phyloP scores from a whole-genome alignment of 2,113 vertebrate species.

The Mobula hypostoma region DNA sequence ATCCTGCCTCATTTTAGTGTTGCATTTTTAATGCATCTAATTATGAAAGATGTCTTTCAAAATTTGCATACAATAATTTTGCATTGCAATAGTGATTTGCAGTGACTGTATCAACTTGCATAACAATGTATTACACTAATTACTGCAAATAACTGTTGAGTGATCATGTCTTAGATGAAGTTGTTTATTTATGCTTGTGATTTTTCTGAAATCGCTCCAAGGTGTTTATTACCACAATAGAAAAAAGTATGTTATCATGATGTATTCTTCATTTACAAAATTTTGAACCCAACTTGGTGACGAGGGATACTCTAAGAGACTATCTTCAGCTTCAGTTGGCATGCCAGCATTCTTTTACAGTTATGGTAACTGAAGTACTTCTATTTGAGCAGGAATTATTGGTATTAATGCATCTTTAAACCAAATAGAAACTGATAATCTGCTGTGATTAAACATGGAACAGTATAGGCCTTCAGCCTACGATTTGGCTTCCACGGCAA shows the following conservation, averaged over 20 bases:
- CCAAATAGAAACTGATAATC: too few relatives aligned
- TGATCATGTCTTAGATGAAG: not conserved
- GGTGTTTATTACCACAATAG: not conserved
- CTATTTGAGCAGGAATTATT: not conserved
- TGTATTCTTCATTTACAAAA: not conserved
- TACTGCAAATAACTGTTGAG: not conserved
- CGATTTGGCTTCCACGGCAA: too few relatives aligned
- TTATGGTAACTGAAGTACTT: not conserved
- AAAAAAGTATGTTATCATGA: not conserved
- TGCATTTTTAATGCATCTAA: not conserved
- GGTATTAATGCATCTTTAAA: not conserved
- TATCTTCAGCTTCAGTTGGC: not conserved
- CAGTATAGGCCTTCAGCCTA: too few relatives aligned
- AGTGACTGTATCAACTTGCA: not conserved
- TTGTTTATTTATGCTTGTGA: not conserved
- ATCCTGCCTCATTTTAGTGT: not conserved
- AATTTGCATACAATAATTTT: not conserved
- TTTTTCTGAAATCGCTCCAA: not conserved
- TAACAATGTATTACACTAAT: not conserved
- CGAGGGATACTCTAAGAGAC: not conserved
- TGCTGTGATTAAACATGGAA: too few relatives aligned
- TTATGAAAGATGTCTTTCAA: not conserved
- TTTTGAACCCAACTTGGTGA: not conserved
- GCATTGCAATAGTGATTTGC: not conserved
- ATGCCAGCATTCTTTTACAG: not conserved